Base-by-base conservation (phyloP, 2,888 invertebrate species). In the Pyrgus malvae region DNA sequence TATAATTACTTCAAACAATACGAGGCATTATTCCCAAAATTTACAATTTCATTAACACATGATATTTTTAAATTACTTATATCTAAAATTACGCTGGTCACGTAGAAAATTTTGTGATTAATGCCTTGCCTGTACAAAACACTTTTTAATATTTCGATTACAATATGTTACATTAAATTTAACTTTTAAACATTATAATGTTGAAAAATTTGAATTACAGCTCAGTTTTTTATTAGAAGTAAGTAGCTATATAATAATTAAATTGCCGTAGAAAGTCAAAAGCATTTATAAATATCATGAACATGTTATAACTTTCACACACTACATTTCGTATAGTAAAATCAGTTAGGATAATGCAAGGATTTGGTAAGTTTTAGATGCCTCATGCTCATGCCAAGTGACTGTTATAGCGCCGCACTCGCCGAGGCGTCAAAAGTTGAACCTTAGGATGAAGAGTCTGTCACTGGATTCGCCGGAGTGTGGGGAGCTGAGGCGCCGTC, bases 391-490 rank as follows among this genome's bases (percentile, higher is more conserved):
- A 85, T 82, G 72, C 71, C 78, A 72, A 72, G 70, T 83, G 69
- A 82, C 79, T 89, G 80, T 89, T 90, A 85, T 93, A 97, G 97
- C 97, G 81, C 98, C 97, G 70, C 98, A 98, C 90, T 98, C 98
- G 85, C 98, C 98, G 76, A 94, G 98, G 80, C 95, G 97, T 61
- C 97, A 98, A 92, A 97, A 98, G 92, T 92, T 98, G 90, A 98
- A 98, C 91, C 94, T 98, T 86, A 94, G 98, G 82, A 98, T 98
- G 98, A 98, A 99, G 93, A 98, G 98, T 82, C 93, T 98, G 72
- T 98, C 98, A 60, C 91, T 98, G 93, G 98, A 98, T 86, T 98
- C 98, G 25, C 98, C 98, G 61, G 98, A 98, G 85, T 96, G 96
- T 70, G 94, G 96, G 59, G 97, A 97, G 80, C 84, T 92, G 74